A percentile compares a stretch with the other conserved stretches of the same genome.
phyloP scores from a whole-genome alignment of 2,888 invertebrate genomes.

The Acleris emargana region DNA sequence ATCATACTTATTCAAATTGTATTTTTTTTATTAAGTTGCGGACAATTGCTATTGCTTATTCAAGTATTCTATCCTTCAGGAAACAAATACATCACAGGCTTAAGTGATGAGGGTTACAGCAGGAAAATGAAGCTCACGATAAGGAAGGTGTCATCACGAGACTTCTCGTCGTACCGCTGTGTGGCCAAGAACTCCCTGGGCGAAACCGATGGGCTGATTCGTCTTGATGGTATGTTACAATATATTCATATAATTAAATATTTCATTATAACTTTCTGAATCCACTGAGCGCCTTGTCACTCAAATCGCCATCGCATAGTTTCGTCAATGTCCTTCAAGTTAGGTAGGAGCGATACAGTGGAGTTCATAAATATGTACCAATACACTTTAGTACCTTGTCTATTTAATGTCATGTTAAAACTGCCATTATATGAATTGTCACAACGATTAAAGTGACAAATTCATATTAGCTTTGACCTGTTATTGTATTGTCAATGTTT shows the following conservation, averaged over 20 bases:
- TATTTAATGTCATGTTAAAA: too few species aligned
- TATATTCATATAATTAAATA: slow-evolving; percentile 39
- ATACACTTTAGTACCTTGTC: too few species aligned
- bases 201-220: slow-evolving; percentile 94
- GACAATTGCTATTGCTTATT: slow-evolving; percentile 1
- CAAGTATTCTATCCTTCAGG: slow-evolving; percentile 76
- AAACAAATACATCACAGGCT: slow-evolving; percentile 93
- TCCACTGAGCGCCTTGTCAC: too few species aligned
- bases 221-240: slow-evolving; percentile 90
- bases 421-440: too few species aligned
- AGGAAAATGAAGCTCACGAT: slow-evolving; percentile 96
- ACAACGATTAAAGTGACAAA: too few species aligned
- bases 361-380: too few species aligned
- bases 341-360: too few species aligned
- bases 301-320: too few species aligned
- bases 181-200: slow-evolving; percentile 96
- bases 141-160: slow-evolving; percentile 89
- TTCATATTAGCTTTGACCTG: too few species aligned
- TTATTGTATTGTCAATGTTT: too few species aligned
- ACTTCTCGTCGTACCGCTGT: slow-evolving; percentile 95
- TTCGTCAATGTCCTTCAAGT: too few species aligned
- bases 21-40: not conserved
- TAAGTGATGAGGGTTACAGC: slow-evolving; percentile 93
- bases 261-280: not conserved
- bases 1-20: not conserved